phyloP scores from a whole-genome alignment of 2,888 invertebrate genomes.

The Trachelus troglodyta region DNA sequence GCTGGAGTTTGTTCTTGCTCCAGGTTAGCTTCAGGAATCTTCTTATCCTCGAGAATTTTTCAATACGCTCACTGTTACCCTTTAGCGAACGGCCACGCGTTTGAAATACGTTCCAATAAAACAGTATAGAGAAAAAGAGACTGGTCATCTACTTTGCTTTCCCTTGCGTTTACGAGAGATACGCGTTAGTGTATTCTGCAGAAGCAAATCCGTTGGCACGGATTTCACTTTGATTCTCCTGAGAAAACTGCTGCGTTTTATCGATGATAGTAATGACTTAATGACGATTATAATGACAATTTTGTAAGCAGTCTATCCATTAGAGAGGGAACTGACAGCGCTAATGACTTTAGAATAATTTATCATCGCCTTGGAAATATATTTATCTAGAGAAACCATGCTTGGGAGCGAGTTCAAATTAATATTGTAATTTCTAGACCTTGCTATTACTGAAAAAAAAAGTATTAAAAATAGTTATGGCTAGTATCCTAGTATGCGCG shows the following conservation, averaged over 20 bases:
- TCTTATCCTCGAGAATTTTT: not conserved
- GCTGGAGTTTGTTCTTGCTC: not conserved
- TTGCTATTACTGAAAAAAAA: not conserved
- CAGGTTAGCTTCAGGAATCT: not conserved
- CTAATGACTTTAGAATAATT: not conserved
- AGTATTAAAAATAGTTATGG: not conserved
- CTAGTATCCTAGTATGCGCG: not conserved
- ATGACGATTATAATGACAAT: not conserved
- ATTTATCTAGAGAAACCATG: not conserved
- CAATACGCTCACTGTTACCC: not conserved
- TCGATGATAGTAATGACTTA: not conserved
- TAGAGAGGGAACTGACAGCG: not conserved
- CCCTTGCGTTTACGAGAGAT: not conserved
- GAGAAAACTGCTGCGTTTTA: not conserved
- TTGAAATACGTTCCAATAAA: conserved; percentile 21
- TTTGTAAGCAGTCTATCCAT: not conserved
- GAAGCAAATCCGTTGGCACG: not conserved
- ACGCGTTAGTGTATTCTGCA: not conserved
- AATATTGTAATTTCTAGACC: not conserved
- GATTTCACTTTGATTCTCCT: not conserved
- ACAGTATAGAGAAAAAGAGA: not conserved
- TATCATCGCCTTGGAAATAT: not conserved
- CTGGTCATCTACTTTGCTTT: not conserved
- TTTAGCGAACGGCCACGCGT: conserved; percentile 3
- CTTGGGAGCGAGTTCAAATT: not conserved